phyloP scores from a whole-genome alignment of 2,888 invertebrate genomes.

The Drosophila algonquin region DNA sequence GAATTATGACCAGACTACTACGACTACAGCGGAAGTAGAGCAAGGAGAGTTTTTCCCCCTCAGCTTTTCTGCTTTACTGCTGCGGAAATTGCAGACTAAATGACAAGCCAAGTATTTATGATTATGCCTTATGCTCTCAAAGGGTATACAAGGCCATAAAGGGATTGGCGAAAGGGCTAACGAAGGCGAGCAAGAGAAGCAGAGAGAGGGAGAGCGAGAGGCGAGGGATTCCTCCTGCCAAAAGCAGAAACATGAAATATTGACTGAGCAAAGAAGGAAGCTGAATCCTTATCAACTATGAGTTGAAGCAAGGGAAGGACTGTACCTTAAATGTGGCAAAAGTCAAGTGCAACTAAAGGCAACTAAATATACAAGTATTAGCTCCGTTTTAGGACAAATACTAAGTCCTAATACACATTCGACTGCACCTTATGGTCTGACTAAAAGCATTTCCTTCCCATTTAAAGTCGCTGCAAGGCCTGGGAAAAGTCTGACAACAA shows the following conservation, averaged over 20 bases:
- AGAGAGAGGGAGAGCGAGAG: background rate
- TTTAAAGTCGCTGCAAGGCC: conserved; percentile 7
- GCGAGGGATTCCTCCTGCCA: conserved; percentile 1
- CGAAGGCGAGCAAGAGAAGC: background rate
- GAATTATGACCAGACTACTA: conserved; percentile 54
- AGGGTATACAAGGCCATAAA: background rate
- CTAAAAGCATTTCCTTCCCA: background rate
- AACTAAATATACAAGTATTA: background rate
- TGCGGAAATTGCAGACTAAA: conserved; percentile 46
- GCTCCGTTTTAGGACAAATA: no score
- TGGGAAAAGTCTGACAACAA: conserved; percentile 25
- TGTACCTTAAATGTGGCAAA: background rate
- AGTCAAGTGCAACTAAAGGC: background rate
- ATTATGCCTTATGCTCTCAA: conserved; percentile 31
- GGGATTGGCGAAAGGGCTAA: background rate
- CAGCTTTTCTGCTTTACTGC: background rate
- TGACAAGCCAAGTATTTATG: conserved; percentile 47
- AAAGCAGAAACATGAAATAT: conserved; percentile 19
- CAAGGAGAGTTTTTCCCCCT: conserved; percentile 23
- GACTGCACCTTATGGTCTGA: background rate
- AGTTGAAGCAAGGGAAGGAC: background rate
- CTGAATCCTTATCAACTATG: background rate
- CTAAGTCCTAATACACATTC: no score
- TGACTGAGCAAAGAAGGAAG: background rate
- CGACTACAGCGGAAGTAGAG: conserved; percentile 8